Evolutionary conservation across 2,113 vertebrate species (phyloP), one percentile per base, ranked within the genome.

Genomic region (Callionymus lyra): DNA sequence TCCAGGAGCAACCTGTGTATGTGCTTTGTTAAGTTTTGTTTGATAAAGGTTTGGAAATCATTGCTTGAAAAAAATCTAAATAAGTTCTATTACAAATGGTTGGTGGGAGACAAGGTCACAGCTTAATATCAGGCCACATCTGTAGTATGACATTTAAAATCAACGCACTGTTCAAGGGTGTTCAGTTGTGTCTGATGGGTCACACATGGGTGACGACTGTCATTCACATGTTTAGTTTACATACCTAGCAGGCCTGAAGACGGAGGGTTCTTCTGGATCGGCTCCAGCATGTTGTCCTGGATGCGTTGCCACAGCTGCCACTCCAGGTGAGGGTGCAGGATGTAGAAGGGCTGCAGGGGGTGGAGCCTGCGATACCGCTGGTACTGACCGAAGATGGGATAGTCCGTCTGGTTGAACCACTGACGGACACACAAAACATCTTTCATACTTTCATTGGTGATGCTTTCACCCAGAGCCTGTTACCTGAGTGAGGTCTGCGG

Each of bases 371-470:
- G 45, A 68, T 86, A 85, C 1, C 73, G 47, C 63, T 85, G 84
- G 63, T 84, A 87, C 66, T 85, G 84, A 43, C 57, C 43, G 66
- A 89, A 88, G 72, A 89, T 84, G n/a, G 86, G 84, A 50, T 85
- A 87, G 45, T 89, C 85, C 0, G 86, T 86, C 58, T 50, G 57
- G 74, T 87, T 82, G 74, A 70, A 84, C 87, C 85, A 87, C 86
- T 87, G 65, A 18, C 17, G n/a, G 16, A 18, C 2, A 31, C 6
- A 16, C 10, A 50, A 13, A 27, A 19, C 2, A 1, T 12, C 10
- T 2, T 9, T 34, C 2, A 11, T 5, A 16, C 10, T 2, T 9
- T 34, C 2, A 11, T 5, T 10, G 10, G 10, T 34, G 33, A 34
- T 34, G 33, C 33, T 34, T 34, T 34, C 33, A 34, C 12, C n/a